Evolutionary conservation across 2,113 vertebrate genomes (phyloP), one percentile per base, ranked within the genome.

Genomic region (Cynopterus brachyotis): DNA sequence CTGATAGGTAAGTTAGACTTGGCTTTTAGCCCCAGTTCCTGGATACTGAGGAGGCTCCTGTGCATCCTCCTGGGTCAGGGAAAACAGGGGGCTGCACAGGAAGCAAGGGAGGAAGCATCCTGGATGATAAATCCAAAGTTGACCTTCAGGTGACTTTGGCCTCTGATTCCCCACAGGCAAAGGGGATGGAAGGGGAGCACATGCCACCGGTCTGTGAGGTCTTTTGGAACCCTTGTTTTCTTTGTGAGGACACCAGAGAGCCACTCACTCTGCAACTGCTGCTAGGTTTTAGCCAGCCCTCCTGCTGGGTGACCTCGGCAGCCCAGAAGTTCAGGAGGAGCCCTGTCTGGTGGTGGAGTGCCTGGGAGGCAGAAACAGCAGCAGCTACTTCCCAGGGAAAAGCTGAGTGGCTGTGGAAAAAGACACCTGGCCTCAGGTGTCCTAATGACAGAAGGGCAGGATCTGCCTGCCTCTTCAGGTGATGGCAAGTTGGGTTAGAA

Each of bases 41-140:
- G 57, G 32, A 16, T 20, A 24, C 47, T 4, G 16, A 53, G 16
- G 9, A 37, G 45, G 13, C 0, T 11, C 62, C 57, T 35, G n/a
- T 22, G n/a, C 6, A 6, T 28, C 42, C 17, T 1, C 55, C 69
- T 13, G 2, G 55, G 72, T 24, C 0, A 28, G 76, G 7, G 22
- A 35, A 50, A 57, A 9, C 7, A 1, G n/a, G 78, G 82, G 20
- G 64, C n/a, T 30, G 4, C 60, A 42, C 24, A 7, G 50, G 40
- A 26, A 50, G n/a, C 64, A 0, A 4, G 11, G 20, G 8, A 16
- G 5, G 12, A 10, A 78, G 55, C 62, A 8, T 1, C 70, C 30
- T 3, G 35, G 28, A 9, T 1, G 4, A 1, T 2, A 9, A 37
- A 42, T 42, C 17, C 12, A n/a, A 6, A 0, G 11, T 2, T 12